Conservation (phyloP, 2,888 invertebrate genomes). For the Junonia oenone region DNA sequence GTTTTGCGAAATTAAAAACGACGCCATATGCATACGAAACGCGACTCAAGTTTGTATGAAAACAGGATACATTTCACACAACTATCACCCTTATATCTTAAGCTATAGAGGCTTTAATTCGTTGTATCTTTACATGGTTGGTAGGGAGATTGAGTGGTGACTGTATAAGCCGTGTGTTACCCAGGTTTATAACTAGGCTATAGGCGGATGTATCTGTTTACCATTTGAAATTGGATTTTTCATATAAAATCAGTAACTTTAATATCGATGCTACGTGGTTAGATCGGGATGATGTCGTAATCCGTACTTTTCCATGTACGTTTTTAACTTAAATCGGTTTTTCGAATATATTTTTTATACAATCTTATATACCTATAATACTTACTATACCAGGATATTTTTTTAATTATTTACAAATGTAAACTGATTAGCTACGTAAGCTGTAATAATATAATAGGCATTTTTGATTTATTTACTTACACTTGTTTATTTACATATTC, state of each 20-base stretch:
- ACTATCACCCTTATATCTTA: constrained; percentile 1
- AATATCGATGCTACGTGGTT: neutral
- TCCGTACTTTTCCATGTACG: neutral
- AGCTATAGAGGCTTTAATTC: neutral
- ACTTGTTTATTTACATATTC: no score
- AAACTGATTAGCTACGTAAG: no score
- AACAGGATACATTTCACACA: neutral
- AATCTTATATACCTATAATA: no score
- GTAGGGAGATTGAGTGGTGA: neutral
- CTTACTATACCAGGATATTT: no score
- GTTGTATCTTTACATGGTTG: neutral
- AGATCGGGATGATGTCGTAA: neutral
- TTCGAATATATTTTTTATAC: no score
- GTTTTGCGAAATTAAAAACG: constrained; percentile 63
- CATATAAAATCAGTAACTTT: constrained; percentile 25
- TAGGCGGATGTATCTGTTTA: constrained; percentile 35
- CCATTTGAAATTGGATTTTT: constrained; percentile 36
- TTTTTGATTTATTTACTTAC: no score
- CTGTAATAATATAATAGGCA: no score
- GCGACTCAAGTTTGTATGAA: constrained; percentile 3
- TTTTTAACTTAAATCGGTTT: no score
- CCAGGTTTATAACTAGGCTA: constrained; percentile 24
- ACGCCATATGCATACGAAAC: constrained; percentile 36
- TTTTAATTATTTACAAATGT: no score
- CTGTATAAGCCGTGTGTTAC: constrained; percentile 17